Percentiles rank a stretch among this genome's conserved stretches.
Evolutionary conservation across 2,888 invertebrate genomes (phyloP).

Genomic region (Pherbina coryleti): DNA sequence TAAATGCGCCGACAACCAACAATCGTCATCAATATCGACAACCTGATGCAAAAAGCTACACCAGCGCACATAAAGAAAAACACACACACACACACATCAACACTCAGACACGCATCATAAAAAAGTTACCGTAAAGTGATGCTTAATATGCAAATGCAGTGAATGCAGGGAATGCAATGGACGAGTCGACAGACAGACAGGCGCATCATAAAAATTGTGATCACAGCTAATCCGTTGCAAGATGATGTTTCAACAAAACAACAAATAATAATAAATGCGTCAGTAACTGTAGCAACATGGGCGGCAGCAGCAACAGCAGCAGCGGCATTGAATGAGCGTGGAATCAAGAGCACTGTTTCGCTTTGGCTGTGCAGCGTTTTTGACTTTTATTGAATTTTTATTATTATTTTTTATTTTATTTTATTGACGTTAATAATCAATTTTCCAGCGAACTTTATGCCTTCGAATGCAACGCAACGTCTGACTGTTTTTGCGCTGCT

Average conservation of each 20-base stretch:
- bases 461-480: background rate
- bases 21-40: slow-evolving; percentile 31
- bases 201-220: slow-evolving; percentile 1
- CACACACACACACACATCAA: slow-evolving; percentile 35
- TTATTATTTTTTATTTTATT: background rate
- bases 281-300: slow-evolving; percentile 24
- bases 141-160: slow-evolving; percentile 15
- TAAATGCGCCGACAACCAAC: slow-evolving; percentile 39
- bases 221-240: slow-evolving; percentile 15
- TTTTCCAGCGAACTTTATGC: slow-evolving; percentile 43
- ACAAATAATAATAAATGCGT: slow-evolving; percentile 30
- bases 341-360: too few species aligned
- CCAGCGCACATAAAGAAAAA: slow-evolving; percentile 31
- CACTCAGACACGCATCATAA: slow-evolving; percentile 18
- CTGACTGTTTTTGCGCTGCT: background rate
- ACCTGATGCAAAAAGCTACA: slow-evolving; percentile 42
- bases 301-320: background rate
- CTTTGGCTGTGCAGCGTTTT: background rate
- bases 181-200: background rate
- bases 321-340: slow-evolving; percentile 20
- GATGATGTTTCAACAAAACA: background rate
- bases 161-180: background rate
- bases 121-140: slow-evolving; percentile 13
- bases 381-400: background rate
- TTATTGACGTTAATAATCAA: slow-evolving; percentile 40